These are phyloP conservation scores for Urechis unicinctus DNA, from an alignment of 2,888 invertebrate genomes.

Conservation along the genomic window DNA sequence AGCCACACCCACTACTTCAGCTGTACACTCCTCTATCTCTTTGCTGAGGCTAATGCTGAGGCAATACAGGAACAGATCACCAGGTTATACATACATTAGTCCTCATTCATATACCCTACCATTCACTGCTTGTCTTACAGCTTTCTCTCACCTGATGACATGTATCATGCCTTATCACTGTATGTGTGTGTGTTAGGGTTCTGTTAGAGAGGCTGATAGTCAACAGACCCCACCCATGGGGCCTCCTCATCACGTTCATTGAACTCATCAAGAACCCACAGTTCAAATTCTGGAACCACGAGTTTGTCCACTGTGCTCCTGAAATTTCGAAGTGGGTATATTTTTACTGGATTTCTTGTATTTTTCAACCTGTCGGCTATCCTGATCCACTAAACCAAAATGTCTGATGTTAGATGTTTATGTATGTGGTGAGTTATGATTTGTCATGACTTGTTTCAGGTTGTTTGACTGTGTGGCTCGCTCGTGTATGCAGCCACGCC, in stretches of 20 bases:
- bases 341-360: neutral
- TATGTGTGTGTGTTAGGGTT: slow-evolving; percentile 59
- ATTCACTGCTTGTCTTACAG: too few relatives aligned
- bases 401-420: slow-evolving; percentile 2
- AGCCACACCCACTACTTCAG: slow-evolving; percentile 99
- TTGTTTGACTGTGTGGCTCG: slow-evolving; percentile 93
- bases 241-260: slow-evolving; percentile 94
- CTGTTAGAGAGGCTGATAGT: slow-evolving; percentile 93
- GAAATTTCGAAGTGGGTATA: slow-evolving; percentile 93
- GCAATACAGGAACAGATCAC: slow-evolving; percentile 98
- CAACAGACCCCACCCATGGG: slow-evolving; percentile 99
- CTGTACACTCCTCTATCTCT: slow-evolving; percentile 91
- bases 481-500: slow-evolving; percentile 67
- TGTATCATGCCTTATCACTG: neutral
- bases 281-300: slow-evolving; percentile 98
- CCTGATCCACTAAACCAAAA: too few relatives aligned
- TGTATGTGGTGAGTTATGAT: neutral
- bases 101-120: too few relatives aligned
- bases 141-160: neutral
- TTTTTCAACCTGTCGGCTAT: too few relatives aligned
- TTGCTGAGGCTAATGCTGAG: slow-evolving; percentile 94
- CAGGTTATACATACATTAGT: slow-evolving; percentile 50
- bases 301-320: slow-evolving; percentile 98
- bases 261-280: slow-evolving; percentile 97
- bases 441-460: slow-evolving; percentile 54